A percentile compares a stretch with the other conserved stretches of the same genome.
Conservation (phyloP, 1,140 invertebrate species). For the Oryctes rhinoceros region DNA sequence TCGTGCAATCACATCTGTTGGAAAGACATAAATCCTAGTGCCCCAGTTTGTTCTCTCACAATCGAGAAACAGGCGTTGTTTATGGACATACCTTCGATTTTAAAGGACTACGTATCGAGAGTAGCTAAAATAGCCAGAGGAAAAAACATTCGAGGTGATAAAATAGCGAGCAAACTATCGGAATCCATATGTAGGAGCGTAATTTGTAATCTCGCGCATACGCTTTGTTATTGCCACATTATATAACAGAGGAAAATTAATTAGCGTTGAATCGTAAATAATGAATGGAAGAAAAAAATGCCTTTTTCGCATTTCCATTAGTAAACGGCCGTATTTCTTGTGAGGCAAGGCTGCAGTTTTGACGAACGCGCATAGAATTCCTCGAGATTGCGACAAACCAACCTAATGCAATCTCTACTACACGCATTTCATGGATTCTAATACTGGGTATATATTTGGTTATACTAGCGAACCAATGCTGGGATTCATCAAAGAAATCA, state of each 20-base stretch:
- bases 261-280: not conserved
- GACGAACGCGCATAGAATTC: not conserved
- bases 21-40: slow-evolving; percentile 20
- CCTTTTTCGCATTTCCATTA: not conserved
- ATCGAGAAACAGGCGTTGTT: slow-evolving; percentile 29
- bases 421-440: too few species aligned
- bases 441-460: too few species aligned
- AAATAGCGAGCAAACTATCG: slow-evolving; percentile 15
- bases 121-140: not conserved
- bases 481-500: too few species aligned
- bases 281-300: not conserved
- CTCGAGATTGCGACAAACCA: not conserved
- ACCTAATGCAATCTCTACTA: not conserved
- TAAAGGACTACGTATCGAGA: not conserved
- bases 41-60: slow-evolving; percentile 3
- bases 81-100: slow-evolving; percentile 25
- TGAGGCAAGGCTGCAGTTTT: slow-evolving; percentile 1
- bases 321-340: not conserved
- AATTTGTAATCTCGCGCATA: slow-evolving; percentile 13
- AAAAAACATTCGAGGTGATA: slow-evolving; percentile 3
- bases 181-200: not conserved
- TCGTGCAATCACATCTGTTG: not conserved
- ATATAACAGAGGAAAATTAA: too few species aligned
- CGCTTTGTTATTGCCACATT: slow-evolving; percentile 19
- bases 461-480: too few species aligned